Conservation (phyloP, 1,140 invertebrate genomes). For the Listronotus bonariensis region DNA sequence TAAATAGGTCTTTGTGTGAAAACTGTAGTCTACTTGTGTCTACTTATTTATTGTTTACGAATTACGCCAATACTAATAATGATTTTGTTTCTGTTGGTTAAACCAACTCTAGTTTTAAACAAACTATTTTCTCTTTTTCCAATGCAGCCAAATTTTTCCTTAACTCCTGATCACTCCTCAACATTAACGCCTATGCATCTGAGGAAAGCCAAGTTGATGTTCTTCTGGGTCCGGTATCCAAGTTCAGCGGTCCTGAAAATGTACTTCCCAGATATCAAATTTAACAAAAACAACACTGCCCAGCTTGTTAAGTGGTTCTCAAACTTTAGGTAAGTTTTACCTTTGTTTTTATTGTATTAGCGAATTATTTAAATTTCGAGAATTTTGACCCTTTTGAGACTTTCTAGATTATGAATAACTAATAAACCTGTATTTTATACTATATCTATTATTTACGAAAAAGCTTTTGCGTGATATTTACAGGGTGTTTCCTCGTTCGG, state of each 20-base stretch:
- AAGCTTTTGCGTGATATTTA: no score
- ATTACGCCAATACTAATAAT: no score
- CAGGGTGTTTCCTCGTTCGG: no score
- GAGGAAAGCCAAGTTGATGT: constrained; percentile 99
- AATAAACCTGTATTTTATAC: no score
- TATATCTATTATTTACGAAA: no score
- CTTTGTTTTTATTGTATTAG: no score
- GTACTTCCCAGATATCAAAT: constrained; percentile 99
- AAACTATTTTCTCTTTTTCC: constrained; percentile 29
- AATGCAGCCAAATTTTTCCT: constrained; percentile 62
- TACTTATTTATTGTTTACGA: no score
- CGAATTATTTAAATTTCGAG: no score
- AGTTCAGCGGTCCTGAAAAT: constrained; percentile 98
- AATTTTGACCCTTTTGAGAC: no score
- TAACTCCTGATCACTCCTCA: constrained; percentile 85
- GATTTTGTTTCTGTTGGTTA: constrained; percentile 1
- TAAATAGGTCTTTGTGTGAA: no score
- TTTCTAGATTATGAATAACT: no score
- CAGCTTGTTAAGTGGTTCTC: constrained; percentile 99
- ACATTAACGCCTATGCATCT: constrained; percentile 99
- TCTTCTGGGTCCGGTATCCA: constrained; percentile 99
- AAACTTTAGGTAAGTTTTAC: constrained; percentile 91
- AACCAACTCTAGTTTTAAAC: constrained; percentile 11
- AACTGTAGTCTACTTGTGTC: no score
- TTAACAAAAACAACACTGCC: constrained; percentile 99